Conservation (phyloP, 2,113 vertebrate genomes). For the Nicator chloris region DNA sequence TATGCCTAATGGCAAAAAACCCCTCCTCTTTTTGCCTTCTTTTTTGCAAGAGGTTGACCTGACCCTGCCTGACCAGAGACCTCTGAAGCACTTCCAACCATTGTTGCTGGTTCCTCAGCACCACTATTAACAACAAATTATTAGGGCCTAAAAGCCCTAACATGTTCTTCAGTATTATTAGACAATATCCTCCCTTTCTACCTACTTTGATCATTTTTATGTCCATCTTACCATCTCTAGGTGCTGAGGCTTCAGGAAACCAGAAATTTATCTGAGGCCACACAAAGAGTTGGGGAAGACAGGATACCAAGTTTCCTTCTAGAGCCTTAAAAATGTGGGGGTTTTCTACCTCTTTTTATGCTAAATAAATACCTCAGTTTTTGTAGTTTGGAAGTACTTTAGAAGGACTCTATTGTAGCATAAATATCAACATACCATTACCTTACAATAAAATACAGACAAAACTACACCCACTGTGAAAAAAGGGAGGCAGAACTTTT, state of each 20-base stretch:
- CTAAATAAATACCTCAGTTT: neutral
- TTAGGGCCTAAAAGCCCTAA: neutral
- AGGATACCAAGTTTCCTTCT: neutral
- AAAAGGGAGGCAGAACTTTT: neutral
- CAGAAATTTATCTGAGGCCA: neutral
- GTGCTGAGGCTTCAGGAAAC: neutral
- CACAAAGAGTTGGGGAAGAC: neutral
- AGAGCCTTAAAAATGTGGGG: neutral
- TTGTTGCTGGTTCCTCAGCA: neutral
- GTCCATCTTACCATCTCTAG: neutral
- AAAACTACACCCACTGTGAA: neutral
- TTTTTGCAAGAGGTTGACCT: neutral
- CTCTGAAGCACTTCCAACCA: neutral
- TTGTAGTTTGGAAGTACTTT: neutral
- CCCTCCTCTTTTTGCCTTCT: accelerated
- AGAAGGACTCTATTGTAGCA: neutral
- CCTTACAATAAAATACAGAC: neutral
- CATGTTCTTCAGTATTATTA: neutral
- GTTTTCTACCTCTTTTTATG: neutral
- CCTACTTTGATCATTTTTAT: neutral
- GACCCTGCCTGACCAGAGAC: neutral
- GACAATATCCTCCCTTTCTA: neutral
- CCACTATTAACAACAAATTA: accelerated
- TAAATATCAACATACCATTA: neutral
- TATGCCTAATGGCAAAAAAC: neutral